Evolutionary conservation across 2,888 invertebrate genomes (phyloP), one percentile per base, ranked within the genome.

Genomic region (Nebria salina): DNA sequence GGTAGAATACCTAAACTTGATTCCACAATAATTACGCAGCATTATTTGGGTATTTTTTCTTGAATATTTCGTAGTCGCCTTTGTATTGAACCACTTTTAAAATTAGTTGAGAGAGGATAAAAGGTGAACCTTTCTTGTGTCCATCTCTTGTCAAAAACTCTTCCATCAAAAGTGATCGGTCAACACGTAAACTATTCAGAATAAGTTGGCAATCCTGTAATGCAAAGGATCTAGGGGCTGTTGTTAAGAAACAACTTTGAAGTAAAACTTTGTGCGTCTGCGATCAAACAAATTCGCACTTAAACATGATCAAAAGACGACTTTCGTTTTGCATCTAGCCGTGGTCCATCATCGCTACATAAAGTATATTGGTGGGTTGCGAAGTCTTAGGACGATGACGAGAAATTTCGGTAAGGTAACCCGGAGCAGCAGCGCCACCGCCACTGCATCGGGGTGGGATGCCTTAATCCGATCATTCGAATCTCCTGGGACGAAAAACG

Each of bases 281-380:
- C 80, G 80, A 80, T 80, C 80, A 80, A 80, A 80, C 80, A 80
- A 80, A 80, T 80, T 80, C 80, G 80, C 80, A 80, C 80, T 80
- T 80, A 80, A 80, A 43, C 75, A 80, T 80, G 80, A 80, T 80
- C 80, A 80, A 80, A 80, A 75, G 74, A 34, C 72, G 25, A 34
- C 72, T 26, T 72, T 72, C 26, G 26, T 25, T 34, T 25, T n/a
- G 72, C 25, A 26, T 25, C 34, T 25, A 7, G 20, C 9, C 13
- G 5, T 43, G 74, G 54, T 72, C 72, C 41, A 25, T 41, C 41
- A 72, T 7, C 5, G 8, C 13, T 15, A 25, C 26, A 15, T 34
- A 73, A 80, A 80, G 80, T 75, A 80, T 80, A 80, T 80, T 80
- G 80, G 73, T 13, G 68, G 8, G 8, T 68, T 15, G 11, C n/a